Percentiles rank a stretch among this genome's conserved stretches.
phyloP scores from a whole-genome alignment of 35 echinoderm and acorn worm species.

The Apostichopus japonicus region DNA sequence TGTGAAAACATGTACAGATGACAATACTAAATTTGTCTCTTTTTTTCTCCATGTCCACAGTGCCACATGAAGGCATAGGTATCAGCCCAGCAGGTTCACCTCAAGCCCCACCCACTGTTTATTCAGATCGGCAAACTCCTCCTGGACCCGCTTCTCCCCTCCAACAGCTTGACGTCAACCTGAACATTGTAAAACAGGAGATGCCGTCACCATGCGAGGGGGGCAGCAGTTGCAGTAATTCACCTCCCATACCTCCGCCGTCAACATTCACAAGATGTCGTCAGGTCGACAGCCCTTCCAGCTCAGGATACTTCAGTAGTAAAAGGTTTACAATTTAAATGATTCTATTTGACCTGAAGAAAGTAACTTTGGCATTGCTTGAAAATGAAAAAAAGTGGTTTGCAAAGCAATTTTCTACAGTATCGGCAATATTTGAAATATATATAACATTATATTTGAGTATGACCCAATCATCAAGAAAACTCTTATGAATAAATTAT shows the following conservation, averaged over 20 bases:
- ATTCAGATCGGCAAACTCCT: slow-evolving; percentile 39
- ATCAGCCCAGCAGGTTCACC: background rate
- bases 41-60: background rate
- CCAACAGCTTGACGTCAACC: slow-evolving; percentile 47
- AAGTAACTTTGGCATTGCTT: background rate
- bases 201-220: slow-evolving; percentile 46
- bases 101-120: background rate
- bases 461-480: too few species aligned
- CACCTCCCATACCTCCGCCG: background rate
- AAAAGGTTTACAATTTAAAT: slow-evolving; percentile 35
- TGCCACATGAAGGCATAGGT: slow-evolving; percentile 23
- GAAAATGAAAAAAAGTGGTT: too few species aligned
- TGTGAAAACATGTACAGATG: too few species aligned
- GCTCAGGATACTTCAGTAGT: slow-evolving; percentile 41
- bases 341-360: background rate
- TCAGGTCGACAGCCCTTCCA: slow-evolving; percentile 39
- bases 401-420: too few species aligned
- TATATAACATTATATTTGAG: too few species aligned
- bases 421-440: too few species aligned
- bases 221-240: background rate
- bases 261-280: slow-evolving; percentile 6
- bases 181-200: slow-evolving; percentile 59
- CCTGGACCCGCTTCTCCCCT: slow-evolving; percentile 36
- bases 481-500: too few species aligned
- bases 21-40: background rate